Percentiles rank a stretch among this genome's conserved stretches.
Evolutionary conservation across 1,140 invertebrate genomes (phyloP).

Genomic region (Penaeus chinensis): DNA sequence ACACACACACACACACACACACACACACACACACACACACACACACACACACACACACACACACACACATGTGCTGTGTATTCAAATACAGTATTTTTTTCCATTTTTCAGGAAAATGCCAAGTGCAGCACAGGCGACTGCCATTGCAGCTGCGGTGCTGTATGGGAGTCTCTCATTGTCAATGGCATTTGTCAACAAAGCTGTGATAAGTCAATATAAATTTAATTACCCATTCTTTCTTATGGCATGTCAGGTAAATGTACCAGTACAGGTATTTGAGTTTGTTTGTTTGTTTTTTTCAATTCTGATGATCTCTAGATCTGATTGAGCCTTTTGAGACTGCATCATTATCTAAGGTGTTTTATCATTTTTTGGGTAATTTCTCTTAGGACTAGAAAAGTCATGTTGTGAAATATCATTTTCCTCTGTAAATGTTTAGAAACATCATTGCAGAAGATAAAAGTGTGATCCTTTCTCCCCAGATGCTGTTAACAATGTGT

Average conservation of each 20-base stretch:
- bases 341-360: too few relatives aligned
- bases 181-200: conserved; percentile 71
- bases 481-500: too few relatives aligned
- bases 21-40: not conserved
- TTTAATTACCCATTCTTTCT: conserved; percentile 71
- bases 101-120: not conserved
- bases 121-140: conserved; percentile 65
- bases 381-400: too few relatives aligned
- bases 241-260: conserved; percentile 67
- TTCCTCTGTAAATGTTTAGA: too few relatives aligned
- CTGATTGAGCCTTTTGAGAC: too few relatives aligned
- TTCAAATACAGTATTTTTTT: too few relatives aligned
- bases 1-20: not conserved
- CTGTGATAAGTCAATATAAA: conserved; percentile 68
- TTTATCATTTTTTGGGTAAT: too few relatives aligned
- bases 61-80: not conserved
- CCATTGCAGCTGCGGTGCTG: conserved; percentile 64
- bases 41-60: not conserved
- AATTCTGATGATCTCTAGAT: too few relatives aligned
- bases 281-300: not conserved
- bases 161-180: conserved; percentile 70
- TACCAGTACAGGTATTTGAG: conserved; percentile 1
- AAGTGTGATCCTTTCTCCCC: too few relatives aligned
- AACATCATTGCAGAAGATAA: too few relatives aligned
- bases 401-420: too few relatives aligned